phyloP scores from a whole-genome alignment of 2,888 invertebrate genomes.

The Micoletzkya japonica region DNA sequence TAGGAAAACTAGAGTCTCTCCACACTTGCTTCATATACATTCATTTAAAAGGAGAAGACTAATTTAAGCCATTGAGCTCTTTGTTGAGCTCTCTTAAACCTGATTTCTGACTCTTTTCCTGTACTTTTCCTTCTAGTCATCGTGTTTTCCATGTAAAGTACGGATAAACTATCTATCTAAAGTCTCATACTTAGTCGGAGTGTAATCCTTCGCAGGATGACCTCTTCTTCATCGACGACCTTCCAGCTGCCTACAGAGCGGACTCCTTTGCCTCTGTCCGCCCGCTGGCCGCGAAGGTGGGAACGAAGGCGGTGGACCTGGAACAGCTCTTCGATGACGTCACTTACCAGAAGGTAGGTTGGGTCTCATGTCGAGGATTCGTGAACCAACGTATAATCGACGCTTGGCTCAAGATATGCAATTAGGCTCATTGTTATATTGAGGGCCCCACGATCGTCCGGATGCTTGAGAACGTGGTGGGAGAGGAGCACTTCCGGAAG shows the following conservation, averaged over 20 bases:
- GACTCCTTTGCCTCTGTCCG: slow-evolving; percentile 82
- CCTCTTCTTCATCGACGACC: slow-evolving; percentile 32
- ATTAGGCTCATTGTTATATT: not conserved
- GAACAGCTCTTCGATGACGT: slow-evolving; percentile 85
- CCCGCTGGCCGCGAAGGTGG: slow-evolving; percentile 80
- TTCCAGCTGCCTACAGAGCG: slow-evolving; percentile 63
- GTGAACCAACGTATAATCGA: not conserved
- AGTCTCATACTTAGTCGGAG: too few relatives aligned
- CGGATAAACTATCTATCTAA: too few relatives aligned
- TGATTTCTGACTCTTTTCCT: too few relatives aligned
- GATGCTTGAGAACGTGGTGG: slow-evolving; percentile 57
- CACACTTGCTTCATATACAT: too few relatives aligned
- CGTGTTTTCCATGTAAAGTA: too few relatives aligned
- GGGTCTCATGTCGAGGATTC: too few relatives aligned
- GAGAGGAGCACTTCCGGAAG: slow-evolving; percentile 53
- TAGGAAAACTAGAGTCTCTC: not conserved
- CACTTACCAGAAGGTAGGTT: slow-evolving; percentile 81
- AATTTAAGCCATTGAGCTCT: too few relatives aligned
- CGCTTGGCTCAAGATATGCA: not conserved
- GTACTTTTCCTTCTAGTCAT: too few relatives aligned
- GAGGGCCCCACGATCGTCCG: slow-evolving; percentile 54
- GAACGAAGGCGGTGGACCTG: slow-evolving; percentile 84
- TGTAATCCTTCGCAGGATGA: slow-evolving; percentile 32
- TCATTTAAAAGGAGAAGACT: too few relatives aligned
- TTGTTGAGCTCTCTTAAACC: too few relatives aligned